These are phyloP conservation scores for Neolamprologus hecqui DNA, from an alignment of 2,113 vertebrate genomes.

Conservation along the genomic window DNA sequence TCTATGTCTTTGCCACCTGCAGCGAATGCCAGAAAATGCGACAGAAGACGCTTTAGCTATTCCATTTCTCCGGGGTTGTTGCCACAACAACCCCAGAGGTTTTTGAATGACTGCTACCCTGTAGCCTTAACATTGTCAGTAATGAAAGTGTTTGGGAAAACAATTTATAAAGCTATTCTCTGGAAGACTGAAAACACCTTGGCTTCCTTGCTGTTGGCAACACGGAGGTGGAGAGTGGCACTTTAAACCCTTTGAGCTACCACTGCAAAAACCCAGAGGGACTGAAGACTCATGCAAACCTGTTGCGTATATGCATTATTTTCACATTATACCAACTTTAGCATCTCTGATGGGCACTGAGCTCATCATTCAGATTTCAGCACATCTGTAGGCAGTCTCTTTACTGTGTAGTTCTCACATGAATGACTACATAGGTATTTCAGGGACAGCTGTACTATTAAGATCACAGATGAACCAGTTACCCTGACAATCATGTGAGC, in stretches of 20 bases:
- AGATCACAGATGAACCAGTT: background rate
- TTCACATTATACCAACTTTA: background rate
- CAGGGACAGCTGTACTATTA: background rate
- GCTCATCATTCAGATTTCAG: background rate
- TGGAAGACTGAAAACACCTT: background rate
- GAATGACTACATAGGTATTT: background rate
- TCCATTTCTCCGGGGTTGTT: background rate
- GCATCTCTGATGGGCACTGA: background rate
- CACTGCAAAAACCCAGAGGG: background rate
- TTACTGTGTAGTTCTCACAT: background rate
- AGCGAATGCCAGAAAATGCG: background rate
- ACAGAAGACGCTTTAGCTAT: background rate
- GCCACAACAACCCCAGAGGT: background rate
- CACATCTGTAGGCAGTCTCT: background rate
- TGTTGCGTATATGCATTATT: background rate
- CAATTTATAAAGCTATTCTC: conserved; percentile 9
- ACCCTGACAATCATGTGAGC: background rate
- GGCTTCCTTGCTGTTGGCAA: background rate
- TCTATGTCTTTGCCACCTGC: background rate
- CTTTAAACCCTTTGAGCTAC: background rate
- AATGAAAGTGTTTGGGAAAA: conserved; percentile 30
- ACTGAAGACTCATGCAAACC: background rate
- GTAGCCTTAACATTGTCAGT: background rate
- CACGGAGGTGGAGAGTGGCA: background rate
- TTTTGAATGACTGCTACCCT: conserved; percentile 7